phyloP scores from a whole-genome alignment of 2,797 vertebrate genomes.

The Clamator glandarius region DNA sequence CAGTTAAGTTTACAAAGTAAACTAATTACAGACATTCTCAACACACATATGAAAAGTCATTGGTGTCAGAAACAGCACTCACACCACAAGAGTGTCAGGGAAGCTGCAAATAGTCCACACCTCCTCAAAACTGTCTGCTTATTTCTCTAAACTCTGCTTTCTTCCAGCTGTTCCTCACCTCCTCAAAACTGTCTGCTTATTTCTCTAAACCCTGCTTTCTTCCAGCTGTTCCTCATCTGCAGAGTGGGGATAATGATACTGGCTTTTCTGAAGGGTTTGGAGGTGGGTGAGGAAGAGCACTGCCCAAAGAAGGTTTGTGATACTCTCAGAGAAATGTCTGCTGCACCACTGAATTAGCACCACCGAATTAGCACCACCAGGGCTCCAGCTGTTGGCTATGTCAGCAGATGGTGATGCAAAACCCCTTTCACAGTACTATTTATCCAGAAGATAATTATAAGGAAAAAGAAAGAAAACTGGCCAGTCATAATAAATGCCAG shows the following conservation, averaged over 20 bases:
- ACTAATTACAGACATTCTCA: not conserved
- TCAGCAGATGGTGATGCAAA: constrained; percentile 42
- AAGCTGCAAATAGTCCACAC: not conserved
- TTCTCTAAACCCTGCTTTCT: not conserved
- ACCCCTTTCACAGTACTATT: not conserved
- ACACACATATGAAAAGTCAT: not conserved
- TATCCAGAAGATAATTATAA: constrained; percentile 37
- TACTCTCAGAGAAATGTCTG: not conserved
- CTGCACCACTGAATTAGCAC: not conserved
- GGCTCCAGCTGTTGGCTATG: constrained; percentile 31
- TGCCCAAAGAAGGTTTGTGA: not conserved
- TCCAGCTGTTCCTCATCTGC: constrained; percentile 16
- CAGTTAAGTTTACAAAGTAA: constrained; percentile 25
- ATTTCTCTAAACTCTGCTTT: not conserved
- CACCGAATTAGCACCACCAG: not conserved
- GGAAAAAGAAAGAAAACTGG: constrained; percentile 20
- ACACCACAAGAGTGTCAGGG: not conserved
- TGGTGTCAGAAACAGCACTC: not conserved
- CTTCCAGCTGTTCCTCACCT: constrained; percentile 17
- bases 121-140: not conserved
- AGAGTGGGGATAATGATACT: not conserved
- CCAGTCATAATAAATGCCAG: constrained; percentile 39
- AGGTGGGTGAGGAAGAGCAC: not conserved
- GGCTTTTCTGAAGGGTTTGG: not conserved
- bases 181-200: too few relatives aligned